These are phyloP conservation scores for Helicoverpa armigera DNA, from an alignment of 1,140 invertebrate genomes.

Conservation along the genomic window DNA sequence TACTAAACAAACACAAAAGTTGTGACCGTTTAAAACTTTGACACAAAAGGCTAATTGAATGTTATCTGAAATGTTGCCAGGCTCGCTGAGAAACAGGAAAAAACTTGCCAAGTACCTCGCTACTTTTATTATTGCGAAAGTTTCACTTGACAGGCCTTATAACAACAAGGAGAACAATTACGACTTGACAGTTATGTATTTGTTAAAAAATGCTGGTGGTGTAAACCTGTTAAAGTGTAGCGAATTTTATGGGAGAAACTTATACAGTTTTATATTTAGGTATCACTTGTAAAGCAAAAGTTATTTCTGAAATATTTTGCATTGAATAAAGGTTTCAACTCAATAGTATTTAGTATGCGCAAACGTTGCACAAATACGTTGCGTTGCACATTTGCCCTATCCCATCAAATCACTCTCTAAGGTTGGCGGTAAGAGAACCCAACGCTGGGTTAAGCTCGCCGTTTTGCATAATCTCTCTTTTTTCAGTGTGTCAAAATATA, in stretches of 20 bases:
- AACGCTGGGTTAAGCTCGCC: too few relatives aligned
- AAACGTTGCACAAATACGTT: not conserved
- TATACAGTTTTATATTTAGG: too few relatives aligned
- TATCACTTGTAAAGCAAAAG: too few relatives aligned
- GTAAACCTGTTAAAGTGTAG: too few relatives aligned
- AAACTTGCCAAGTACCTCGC: slow-evolving; percentile 66
- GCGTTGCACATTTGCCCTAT: too few relatives aligned
- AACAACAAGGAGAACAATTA: slow-evolving; percentile 69
- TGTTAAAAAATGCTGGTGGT: not conserved
- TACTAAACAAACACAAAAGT: slow-evolving; percentile 17
- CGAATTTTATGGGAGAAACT: too few relatives aligned
- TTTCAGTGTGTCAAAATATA: too few relatives aligned
- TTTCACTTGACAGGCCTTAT: slow-evolving; percentile 67
- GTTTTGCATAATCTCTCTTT: too few relatives aligned
- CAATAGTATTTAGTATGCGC: not conserved
- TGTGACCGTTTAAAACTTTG: slow-evolving; percentile 61
- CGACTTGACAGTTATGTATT: slow-evolving; percentile 59
- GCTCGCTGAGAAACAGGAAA: slow-evolving; percentile 60
- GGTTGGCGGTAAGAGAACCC: too few relatives aligned
- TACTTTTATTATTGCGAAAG: slow-evolving; percentile 77
- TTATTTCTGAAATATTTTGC: too few relatives aligned
- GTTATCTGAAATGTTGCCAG: slow-evolving; percentile 72
- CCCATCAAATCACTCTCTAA: too few relatives aligned
- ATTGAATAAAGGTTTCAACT: slow-evolving; percentile 26
- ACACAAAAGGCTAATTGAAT: slow-evolving; percentile 78